These are phyloP conservation scores for human (Homo sapiens) DNA, from an alignment of 2,113 vertebrate genomes.

Conservation along the genomic window GRCh38 chrX:151294001-151294500, in stretches of 20 bases:
- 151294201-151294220: neutral
- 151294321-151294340: neutral
- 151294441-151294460: neutral
- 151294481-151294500: neutral
- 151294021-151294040: neutral
- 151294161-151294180: neutral
- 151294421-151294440: neutral
- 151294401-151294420: neutral
- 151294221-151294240: neutral
- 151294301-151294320: neutral
- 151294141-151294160: neutral
- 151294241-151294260: neutral
- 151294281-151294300: neutral
- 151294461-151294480: neutral
- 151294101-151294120: neutral
- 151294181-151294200: neutral
- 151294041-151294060: neutral
- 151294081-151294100: neutral
- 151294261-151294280: neutral
- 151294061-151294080: neutral
- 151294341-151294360: neutral
- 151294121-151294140: neutral
- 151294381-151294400: neutral
- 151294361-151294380: neutral
- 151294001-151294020: too few relatives aligned